Conservation (phyloP, 1,140 invertebrate species). For the Panagrolaimus sp. region DNA sequence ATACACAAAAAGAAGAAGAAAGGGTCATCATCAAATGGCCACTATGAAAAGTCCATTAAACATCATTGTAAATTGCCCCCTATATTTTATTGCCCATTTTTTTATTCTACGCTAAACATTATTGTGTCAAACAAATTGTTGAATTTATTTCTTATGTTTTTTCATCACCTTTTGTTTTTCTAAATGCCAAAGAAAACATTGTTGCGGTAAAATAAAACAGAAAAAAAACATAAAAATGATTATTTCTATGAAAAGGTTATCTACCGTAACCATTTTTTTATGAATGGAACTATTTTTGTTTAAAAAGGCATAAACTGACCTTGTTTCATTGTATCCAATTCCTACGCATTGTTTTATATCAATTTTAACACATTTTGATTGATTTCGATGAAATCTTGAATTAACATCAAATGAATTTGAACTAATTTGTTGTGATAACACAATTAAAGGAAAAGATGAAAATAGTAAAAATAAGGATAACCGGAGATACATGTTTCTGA, state of each 20-base stretch:
- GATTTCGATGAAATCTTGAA: slow-evolving; percentile 6
- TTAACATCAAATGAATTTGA: too few species aligned
- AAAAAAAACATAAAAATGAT: background rate
- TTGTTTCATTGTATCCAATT: slow-evolving; percentile 3
- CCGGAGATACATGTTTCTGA: too few species aligned
- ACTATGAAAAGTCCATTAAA: slow-evolving; percentile 5
- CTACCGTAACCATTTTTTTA: background rate
- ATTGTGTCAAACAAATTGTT: background rate
- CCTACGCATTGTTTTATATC: slow-evolving; percentile 4
- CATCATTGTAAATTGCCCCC: background rate
- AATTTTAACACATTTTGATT: slow-evolving; percentile 1
- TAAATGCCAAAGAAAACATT: background rate
- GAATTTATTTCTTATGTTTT: too few species aligned
- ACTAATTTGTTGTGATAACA: too few species aligned
- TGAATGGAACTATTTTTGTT: background rate
- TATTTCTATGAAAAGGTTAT: background rate
- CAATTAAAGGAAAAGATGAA: too few species aligned
- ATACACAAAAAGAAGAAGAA: background rate
- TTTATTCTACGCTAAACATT: background rate
- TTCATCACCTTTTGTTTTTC: background rate
- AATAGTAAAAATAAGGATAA: too few species aligned
- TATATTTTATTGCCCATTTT: background rate
- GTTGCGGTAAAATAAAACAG: background rate
- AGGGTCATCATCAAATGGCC: background rate
- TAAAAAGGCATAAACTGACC: background rate